These are phyloP conservation scores for Stenotaenia linearis DNA, from an alignment of 2,888 invertebrate species.

Conservation along the genomic window DNA sequence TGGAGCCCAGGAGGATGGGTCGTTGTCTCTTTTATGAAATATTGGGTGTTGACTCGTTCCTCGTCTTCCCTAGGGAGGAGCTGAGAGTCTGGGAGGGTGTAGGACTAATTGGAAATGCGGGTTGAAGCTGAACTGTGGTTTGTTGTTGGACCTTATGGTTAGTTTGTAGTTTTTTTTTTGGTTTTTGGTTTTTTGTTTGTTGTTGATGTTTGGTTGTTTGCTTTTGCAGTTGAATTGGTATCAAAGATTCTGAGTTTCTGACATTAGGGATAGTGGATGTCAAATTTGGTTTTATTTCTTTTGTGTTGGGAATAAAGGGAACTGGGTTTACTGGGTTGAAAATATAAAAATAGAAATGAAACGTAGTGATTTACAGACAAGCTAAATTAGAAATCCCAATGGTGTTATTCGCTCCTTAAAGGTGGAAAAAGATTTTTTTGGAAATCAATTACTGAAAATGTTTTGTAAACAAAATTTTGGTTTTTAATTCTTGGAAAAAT, in stretches of 20 bases:
- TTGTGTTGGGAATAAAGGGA: no score
- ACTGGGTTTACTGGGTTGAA: no score
- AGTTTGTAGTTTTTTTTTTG: neutral
- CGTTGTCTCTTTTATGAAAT: constrained; percentile 17
- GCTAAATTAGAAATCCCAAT: neutral
- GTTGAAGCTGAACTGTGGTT: constrained; percentile 14
- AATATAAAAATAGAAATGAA: neutral
- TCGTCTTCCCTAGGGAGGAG: constrained; percentile 1
- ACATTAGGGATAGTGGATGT: no score
- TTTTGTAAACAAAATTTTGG: neutral
- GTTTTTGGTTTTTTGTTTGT: neutral
- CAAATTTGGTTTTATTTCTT: no score
- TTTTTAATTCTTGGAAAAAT: neutral
- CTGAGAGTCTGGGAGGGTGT: neutral
- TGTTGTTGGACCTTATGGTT: neutral
- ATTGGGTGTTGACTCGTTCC: constrained; percentile 11
- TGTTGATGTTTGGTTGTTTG: neutral
- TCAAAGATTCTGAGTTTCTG: no score
- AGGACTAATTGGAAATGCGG: constrained; percentile 24
- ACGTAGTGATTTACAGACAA: neutral
- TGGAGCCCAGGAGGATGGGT: neutral
- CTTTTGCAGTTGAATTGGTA: neutral
- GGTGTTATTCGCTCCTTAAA: neutral
- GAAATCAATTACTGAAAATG: neutral
- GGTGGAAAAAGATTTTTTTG: neutral